Evolutionary conservation across 2,888 invertebrate genomes (phyloP).

Genomic region (Conus canariensis): DNA sequence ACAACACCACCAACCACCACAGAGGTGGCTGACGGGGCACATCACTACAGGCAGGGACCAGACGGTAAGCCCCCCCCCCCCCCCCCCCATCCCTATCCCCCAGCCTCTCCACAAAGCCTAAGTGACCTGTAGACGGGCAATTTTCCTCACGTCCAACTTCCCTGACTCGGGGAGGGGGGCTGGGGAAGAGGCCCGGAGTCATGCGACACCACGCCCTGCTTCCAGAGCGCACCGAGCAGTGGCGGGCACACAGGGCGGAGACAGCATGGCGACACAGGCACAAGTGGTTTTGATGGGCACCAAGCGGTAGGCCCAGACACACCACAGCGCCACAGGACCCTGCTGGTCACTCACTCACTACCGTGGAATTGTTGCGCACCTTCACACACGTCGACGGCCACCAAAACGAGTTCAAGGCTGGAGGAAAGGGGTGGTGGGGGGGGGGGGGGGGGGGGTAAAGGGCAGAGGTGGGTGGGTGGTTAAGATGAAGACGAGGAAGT

Average conservation of each 20-base stretch:
- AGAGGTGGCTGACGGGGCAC: not conserved
- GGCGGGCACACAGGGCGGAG: not conserved
- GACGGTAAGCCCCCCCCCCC: not conserved
- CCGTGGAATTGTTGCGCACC: no score
- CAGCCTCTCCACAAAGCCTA: not conserved
- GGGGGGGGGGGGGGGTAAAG: no score
- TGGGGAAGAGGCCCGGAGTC: not conserved
- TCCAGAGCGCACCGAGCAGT: not conserved
- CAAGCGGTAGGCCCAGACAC: not conserved
- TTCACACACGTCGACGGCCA: no score
- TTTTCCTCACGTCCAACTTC: not conserved
- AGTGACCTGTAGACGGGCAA: not conserved
- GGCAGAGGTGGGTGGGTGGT: not conserved
- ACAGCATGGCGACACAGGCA: constrained; percentile 19
- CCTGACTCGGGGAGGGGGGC: not conserved
- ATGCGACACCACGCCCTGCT: not conserved
- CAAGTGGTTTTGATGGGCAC: not conserved
- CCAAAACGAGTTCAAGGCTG: no score
- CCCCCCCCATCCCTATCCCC: not conserved
- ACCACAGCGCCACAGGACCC: not conserved
- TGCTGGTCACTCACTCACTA: not conserved
- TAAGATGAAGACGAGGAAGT: not conserved
- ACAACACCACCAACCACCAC: not conserved
- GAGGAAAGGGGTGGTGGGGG: no score
- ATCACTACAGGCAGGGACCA: not conserved